These are phyloP conservation scores for Drosophila insularis DNA, from an alignment of 1,140 invertebrate genomes.

Conservation along the genomic window DNA sequence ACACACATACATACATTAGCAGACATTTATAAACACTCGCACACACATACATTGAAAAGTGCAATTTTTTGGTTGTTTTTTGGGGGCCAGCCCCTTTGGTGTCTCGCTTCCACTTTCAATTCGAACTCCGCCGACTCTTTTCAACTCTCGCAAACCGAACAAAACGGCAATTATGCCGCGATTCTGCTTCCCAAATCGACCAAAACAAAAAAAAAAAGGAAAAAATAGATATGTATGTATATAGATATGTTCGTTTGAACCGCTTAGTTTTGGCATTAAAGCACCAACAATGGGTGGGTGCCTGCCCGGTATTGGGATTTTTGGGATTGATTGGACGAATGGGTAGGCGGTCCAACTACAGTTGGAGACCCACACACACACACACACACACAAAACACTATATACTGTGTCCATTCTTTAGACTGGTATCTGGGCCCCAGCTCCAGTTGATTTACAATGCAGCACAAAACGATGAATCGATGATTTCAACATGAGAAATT, in stretches of 20 bases:
- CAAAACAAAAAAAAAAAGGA: slow-evolving; percentile 8
- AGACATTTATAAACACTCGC: slow-evolving; percentile 13
- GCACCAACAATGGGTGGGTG: slow-evolving; percentile 56
- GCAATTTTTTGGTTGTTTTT: slow-evolving; percentile 60
- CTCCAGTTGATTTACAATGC: slow-evolving; percentile 68
- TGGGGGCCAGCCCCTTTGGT: slow-evolving; percentile 40
- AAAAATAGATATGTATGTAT: slow-evolving; percentile 32
- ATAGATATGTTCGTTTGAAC: slow-evolving; percentile 51
- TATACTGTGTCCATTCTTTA: not conserved
- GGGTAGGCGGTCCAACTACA: not conserved
- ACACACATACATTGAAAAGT: slow-evolving; percentile 44
- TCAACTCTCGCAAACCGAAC: slow-evolving; percentile 53
- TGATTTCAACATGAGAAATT: slow-evolving; percentile 79
- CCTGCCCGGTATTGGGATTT: slow-evolving; percentile 27
- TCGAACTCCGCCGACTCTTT: slow-evolving; percentile 19
- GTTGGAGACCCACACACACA: slow-evolving; percentile 24
- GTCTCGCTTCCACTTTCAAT: slow-evolving; percentile 13
- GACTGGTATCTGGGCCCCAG: slow-evolving; percentile 28
- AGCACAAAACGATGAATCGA: slow-evolving; percentile 77
- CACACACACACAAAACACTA: not conserved
- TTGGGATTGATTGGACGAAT: slow-evolving; percentile 65
- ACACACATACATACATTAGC: slow-evolving; percentile 7
- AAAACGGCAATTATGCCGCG: slow-evolving; percentile 79
- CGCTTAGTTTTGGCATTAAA: slow-evolving; percentile 74
- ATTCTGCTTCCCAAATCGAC: slow-evolving; percentile 68